Conservation (phyloP, 2,797 vertebrate genomes). For the Sebastes hubbsi region DNA sequence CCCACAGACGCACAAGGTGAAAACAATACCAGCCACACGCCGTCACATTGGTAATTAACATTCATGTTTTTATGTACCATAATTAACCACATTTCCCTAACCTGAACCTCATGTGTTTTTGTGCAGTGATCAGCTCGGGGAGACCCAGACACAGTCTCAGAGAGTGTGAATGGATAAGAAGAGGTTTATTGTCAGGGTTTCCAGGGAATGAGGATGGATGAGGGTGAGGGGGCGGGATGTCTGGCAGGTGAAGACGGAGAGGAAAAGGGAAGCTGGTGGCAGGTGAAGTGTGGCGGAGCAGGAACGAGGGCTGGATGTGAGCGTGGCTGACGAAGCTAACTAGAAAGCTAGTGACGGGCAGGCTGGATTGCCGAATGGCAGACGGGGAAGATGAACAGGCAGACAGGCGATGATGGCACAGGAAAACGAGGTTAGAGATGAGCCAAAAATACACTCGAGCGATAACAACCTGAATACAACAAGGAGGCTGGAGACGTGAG, state of each 20-base stretch:
- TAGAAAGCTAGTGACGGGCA: not conserved
- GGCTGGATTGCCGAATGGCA: not conserved
- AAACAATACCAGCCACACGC: not conserved
- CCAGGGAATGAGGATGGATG: not conserved
- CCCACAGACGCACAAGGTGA: not conserved
- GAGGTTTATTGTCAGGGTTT: not conserved
- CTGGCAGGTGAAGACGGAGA: not conserved
- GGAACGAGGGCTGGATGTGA: not conserved
- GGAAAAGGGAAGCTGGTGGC: not conserved
- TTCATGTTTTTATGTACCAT: not conserved
- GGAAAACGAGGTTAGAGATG: not conserved
- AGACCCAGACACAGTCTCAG: not conserved
- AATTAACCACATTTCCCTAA: not conserved
- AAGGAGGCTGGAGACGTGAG: not conserved
- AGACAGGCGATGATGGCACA: not conserved
- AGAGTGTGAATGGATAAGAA: not conserved
- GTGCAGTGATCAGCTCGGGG: not conserved
- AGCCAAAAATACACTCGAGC: not conserved
- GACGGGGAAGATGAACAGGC: not conserved
- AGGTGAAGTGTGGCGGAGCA: not conserved
- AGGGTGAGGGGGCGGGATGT: not conserved
- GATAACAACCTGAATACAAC: not conserved
- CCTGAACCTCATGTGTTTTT: not conserved
- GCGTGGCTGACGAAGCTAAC: not conserved
- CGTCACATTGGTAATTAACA: not conserved